Evolutionary conservation across 2,797 vertebrate species (phyloP).

Genomic region (Silurus lanzhouensis): DNA sequence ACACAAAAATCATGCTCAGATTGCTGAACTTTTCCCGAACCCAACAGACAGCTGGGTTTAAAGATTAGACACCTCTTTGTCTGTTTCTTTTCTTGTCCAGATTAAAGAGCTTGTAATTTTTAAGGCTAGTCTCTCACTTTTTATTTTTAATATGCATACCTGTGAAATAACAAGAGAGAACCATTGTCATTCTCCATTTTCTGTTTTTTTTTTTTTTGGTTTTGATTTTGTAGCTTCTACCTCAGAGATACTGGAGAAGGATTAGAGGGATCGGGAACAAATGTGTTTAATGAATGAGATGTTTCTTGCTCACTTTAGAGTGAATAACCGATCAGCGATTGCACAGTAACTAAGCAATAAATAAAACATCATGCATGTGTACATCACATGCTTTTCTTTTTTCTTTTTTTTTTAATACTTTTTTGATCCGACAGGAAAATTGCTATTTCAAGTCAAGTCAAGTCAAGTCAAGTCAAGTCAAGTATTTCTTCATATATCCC

Average conservation of each 20-base stretch:
- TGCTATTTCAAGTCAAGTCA: too few species aligned
- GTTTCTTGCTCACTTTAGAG: not conserved
- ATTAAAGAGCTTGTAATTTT: not conserved
- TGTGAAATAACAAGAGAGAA: not conserved
- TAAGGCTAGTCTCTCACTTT: not conserved
- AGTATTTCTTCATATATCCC: too few species aligned
- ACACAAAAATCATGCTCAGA: not conserved
- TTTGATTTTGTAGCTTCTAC: not conserved
- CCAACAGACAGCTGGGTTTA: not conserved
- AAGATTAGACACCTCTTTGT: not conserved
- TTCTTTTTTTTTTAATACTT: too few species aligned
- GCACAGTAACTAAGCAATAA: not conserved
- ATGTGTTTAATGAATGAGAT: not conserved
- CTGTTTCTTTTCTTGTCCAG: not conserved
- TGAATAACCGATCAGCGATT: not conserved
- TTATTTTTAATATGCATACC: not conserved
- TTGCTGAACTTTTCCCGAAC: conserved; percentile 5
- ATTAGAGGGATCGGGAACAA: not conserved
- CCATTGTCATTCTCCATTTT: not conserved
- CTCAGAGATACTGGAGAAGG: not conserved
- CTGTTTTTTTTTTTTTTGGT: not conserved
- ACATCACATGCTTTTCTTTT: not conserved
- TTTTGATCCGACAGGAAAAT: too few species aligned
- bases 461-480: too few species aligned
- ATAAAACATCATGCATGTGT: not conserved